phyloP scores from a whole-genome alignment of 1,140 invertebrate genomes.

The Sycophila sp. region DNA sequence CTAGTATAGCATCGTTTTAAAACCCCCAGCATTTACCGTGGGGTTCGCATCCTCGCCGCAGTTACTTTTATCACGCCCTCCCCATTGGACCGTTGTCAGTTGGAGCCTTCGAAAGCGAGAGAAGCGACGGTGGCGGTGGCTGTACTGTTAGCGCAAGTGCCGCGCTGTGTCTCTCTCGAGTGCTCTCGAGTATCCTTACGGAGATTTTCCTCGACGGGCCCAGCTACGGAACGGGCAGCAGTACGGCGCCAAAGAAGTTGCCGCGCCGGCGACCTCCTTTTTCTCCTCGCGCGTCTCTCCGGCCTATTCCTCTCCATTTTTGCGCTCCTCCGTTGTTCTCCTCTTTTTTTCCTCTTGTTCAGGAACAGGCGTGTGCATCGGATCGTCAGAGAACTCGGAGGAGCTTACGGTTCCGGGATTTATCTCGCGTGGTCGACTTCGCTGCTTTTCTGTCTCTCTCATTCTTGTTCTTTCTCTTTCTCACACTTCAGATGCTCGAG shows the following conservation, averaged over 20 bases:
- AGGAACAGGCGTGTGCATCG: background rate
- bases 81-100: background rate
- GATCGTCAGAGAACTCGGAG: no score
- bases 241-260: slow-evolving; percentile 11
- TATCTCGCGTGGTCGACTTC: background rate
- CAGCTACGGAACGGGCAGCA: no score
- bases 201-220: background rate
- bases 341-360: background rate
- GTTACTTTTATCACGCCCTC: background rate
- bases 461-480: background rate
- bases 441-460: no score
- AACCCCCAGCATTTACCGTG: no score
- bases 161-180: background rate
- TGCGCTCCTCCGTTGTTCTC: background rate
- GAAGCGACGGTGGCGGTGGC: no score
- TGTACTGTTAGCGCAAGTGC: background rate
- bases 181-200: slow-evolving; percentile 6
- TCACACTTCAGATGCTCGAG: no score
- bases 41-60: no score
- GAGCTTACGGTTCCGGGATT: slow-evolving; percentile 4
- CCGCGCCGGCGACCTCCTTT: slow-evolving; percentile 5
- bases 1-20: no score
- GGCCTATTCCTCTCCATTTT: slow-evolving; percentile 11
- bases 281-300: background rate
- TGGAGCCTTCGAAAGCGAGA: background rate